Evolutionary conservation across 2,888 invertebrate species (phyloP), one percentile per base, ranked within the genome.

Genomic region (Graphium colonna): DNA sequence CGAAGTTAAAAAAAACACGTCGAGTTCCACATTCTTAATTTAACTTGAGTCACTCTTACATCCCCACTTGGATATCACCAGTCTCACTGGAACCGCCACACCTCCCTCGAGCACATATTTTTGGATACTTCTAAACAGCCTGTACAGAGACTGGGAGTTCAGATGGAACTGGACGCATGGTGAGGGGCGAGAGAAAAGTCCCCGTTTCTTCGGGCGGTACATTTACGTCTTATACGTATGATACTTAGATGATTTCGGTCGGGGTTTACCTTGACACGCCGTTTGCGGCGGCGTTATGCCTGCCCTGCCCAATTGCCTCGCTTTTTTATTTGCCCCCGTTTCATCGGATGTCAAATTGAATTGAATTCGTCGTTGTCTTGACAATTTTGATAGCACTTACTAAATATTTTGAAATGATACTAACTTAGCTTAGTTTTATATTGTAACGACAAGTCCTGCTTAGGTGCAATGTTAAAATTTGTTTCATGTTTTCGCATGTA

Each of bases 11-110:
- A 78, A 77, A 79, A 75, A 69, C 71, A 75, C 73, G 65, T 74
- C 74, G 76, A 83, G 78, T 81, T 86, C 81, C 85, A 88, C 86
- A 89, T 89, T 89, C 89, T 89, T 89, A 89, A 89, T 89, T 88
- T 88, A 89, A 88, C 88, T 88, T 88, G 86, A 88, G 86, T 85
- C 86, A 82, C 83, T 86, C 80, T 83, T 82, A 83, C 85, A 81
- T 82, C 84, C 82, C 82, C 75, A 79, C 79, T 83, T 74, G 73
- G 75, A 65, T 60, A 61, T 48, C 33, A 63, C 62, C 86, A 73
- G 68, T 48, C 55, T 45, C 61, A 59, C 31, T 52, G 60, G 58
- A 72, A 64, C 43, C 54, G 48, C 71, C 51, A 52, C 57, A 44
- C 60, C 56, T 41, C 54, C 44, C 56, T n/a, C 49, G 36, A 12